These are phyloP conservation scores for Melanophora roralis DNA, from an alignment of 2,888 invertebrate species.

Conservation along the genomic window DNA sequence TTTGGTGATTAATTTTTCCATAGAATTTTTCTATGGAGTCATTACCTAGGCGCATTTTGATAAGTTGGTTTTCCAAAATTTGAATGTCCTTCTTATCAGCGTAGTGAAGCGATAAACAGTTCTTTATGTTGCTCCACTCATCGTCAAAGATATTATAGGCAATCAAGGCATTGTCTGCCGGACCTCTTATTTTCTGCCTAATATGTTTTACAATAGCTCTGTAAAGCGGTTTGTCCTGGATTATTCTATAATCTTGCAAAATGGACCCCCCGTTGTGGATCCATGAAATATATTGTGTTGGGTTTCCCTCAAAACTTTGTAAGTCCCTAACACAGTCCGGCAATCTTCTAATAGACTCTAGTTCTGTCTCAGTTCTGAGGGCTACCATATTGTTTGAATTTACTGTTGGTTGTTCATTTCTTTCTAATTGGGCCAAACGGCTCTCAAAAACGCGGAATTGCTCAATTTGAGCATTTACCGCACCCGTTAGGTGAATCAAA, in stretches of 20 bases:
- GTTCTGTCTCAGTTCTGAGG: background rate
- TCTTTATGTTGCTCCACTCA: conserved; percentile 58
- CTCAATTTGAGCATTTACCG: background rate
- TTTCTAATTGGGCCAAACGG: conserved; percentile 4
- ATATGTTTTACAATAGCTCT: background rate
- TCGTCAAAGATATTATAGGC: conserved; percentile 55
- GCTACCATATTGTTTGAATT: background rate
- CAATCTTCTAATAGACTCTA: background rate
- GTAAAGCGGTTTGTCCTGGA: background rate
- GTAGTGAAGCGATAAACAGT: conserved; percentile 60
- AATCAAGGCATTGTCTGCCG: conserved; percentile 41
- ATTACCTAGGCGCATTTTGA: background rate
- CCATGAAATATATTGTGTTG: background rate
- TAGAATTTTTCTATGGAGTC: conserved; percentile 45
- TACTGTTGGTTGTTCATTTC: background rate
- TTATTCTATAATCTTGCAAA: background rate
- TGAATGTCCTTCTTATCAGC: conserved; percentile 61
- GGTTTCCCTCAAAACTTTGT: background rate
- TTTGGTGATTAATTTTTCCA: conserved; percentile 57
- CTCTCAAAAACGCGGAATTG: background rate
- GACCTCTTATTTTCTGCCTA: conserved; percentile 26
- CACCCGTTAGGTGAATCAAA: background rate
- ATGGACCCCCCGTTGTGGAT: too few relatives aligned
- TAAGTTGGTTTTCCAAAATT: conserved; percentile 58
- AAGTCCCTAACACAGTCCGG: background rate